Percentiles rank a stretch among this genome's conserved stretches.
Conservation (phyloP, 1,140 invertebrate species). For the Apis cerana region DNA sequence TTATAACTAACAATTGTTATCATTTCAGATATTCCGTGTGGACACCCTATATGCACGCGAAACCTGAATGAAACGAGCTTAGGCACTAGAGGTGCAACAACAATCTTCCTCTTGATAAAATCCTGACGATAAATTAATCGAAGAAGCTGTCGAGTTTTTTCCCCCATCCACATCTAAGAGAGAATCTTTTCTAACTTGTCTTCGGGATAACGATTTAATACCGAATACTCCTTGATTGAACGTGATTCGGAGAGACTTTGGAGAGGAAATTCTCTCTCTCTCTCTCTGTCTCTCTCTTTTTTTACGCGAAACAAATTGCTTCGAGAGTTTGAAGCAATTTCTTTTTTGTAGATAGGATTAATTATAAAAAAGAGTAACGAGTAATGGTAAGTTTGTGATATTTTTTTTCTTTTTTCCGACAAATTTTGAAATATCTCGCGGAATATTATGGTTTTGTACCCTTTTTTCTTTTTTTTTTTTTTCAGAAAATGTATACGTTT, state of each 20-base stretch:
- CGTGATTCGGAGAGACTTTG: no score
- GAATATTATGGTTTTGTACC: no score
- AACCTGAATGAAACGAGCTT: not conserved
- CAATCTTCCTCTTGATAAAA: conserved; percentile 3
- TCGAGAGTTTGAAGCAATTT: no score
- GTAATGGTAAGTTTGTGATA: no score
- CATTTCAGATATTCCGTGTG: no score
- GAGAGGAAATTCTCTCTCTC: no score
- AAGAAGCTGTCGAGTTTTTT: not conserved
- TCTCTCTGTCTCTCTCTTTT: not conserved
- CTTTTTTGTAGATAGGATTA: no score
- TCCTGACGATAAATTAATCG: conserved; percentile 24
- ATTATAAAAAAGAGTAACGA: no score
- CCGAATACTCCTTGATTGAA: not conserved
- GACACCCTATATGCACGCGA: not conserved
- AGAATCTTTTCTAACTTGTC: not conserved
- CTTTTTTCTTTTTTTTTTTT: not conserved
- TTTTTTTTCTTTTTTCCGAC: no score
- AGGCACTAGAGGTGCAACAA: not conserved
- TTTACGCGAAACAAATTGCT: no score
- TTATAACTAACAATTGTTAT: no score
- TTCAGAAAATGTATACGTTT: not conserved
- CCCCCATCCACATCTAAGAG: not conserved
- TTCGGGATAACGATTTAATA: not conserved
- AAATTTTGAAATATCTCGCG: no score